phyloP scores from a whole-genome alignment of 2,113 vertebrate genomes.

The Ptilonorhynchus violaceus region DNA sequence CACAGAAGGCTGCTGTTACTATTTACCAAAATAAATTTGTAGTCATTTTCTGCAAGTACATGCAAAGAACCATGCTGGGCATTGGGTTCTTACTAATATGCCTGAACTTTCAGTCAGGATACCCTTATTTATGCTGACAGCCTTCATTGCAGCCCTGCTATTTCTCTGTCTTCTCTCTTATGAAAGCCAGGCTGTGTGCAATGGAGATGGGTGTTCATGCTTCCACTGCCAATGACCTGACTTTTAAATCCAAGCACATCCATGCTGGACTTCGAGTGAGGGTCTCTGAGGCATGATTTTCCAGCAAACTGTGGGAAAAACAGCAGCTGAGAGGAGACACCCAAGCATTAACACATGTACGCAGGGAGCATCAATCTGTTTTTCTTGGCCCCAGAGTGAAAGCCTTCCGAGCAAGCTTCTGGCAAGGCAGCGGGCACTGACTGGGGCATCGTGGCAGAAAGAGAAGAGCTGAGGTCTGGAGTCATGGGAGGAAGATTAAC shows the following conservation, averaged over 20 bases:
- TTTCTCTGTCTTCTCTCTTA: background rate
- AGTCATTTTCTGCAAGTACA: background rate
- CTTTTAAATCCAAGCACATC: background rate
- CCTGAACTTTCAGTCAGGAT: background rate
- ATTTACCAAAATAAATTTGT: background rate
- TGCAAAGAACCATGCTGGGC: background rate
- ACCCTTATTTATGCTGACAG: background rate
- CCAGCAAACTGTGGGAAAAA: background rate
- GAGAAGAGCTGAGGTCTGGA: background rate
- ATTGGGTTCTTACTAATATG: background rate
- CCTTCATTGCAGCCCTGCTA: background rate
- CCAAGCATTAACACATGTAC: background rate
- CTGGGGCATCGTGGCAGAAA: background rate
- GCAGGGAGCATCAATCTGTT: fast-evolving
- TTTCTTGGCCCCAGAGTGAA: fast-evolving
- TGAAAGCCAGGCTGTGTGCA: background rate
- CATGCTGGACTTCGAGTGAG: background rate
- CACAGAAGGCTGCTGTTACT: background rate
- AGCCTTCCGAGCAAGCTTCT: background rate
- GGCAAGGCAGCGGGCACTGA: background rate
- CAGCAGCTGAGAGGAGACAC: background rate
- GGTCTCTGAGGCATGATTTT: background rate
- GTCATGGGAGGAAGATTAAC: background rate
- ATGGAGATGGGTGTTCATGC: too few relatives aligned
- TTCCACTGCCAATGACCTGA: background rate